These are phyloP conservation scores for Protophormia terraenovae DNA, from an alignment of 2,888 invertebrate genomes.

Conservation along the genomic window DNA sequence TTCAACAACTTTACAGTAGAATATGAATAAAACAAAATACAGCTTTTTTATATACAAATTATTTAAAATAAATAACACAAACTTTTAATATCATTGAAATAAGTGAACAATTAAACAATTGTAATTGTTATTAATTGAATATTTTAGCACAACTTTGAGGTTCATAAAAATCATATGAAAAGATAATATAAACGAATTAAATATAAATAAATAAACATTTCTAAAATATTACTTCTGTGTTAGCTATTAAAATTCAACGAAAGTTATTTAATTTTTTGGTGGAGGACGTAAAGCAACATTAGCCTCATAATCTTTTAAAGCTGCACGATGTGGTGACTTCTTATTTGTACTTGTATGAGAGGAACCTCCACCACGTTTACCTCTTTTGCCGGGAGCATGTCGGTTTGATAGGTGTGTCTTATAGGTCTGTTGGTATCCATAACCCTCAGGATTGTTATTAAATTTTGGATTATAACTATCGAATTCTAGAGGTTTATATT, in stretches of 20 bases:
- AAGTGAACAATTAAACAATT: not conserved
- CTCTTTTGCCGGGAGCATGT: constrained; percentile 74
- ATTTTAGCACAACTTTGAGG: not conserved
- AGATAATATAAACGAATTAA: not conserved
- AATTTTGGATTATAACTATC: constrained; percentile 80
- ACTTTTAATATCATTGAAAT: not conserved
- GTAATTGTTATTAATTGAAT: not conserved
- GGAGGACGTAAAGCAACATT: constrained; percentile 79
- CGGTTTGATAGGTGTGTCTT: constrained; percentile 71
- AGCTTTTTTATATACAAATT: not conserved
- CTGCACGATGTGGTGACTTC: constrained; percentile 64
- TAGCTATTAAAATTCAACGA: not conserved
- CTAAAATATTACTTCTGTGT: not conserved
- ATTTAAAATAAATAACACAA: not conserved
- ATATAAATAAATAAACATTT: not conserved
- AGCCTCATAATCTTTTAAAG: constrained; percentile 77
- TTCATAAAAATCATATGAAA: not conserved
- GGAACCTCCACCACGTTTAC: constrained; percentile 77
- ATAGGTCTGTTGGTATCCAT: constrained; percentile 80
- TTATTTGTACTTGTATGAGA: constrained; percentile 67
- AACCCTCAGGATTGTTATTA: constrained; percentile 81
- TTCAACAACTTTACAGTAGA: too few relatives aligned
- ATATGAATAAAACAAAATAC: not conserved
- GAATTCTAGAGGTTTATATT: constrained; percentile 71
- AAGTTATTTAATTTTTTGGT: constrained; percentile 73